These are phyloP conservation scores for Cosmopolites sordidus DNA, from an alignment of 2,888 invertebrate genomes.

Conservation along the genomic window DNA sequence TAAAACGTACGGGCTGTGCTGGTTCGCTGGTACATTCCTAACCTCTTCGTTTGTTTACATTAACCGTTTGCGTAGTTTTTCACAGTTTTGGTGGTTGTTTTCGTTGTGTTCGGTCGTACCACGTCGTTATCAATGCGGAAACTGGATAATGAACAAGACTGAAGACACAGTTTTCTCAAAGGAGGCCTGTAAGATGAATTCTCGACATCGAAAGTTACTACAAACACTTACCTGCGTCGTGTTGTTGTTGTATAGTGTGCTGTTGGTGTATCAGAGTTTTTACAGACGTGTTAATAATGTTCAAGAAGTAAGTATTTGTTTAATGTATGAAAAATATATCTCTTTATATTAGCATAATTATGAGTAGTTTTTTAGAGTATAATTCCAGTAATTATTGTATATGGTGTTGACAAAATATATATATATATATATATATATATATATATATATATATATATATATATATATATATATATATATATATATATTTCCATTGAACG, in stretches of 20 bases:
- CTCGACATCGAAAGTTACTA: conserved; percentile 40
- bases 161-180: conserved; percentile 37
- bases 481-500: no score
- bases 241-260: conserved; percentile 42
- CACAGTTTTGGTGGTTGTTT: conserved; percentile 35
- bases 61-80: conserved; percentile 10
- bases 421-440: no score
- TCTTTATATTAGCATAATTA: no score
- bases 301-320: conserved; percentile 3
- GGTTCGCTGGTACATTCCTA: conserved; percentile 3
- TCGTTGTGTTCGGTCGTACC: conserved; percentile 10
- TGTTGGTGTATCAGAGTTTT: conserved; percentile 45
- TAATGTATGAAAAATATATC: no score
- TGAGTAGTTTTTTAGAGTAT: no score
- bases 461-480: no score
- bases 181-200: conserved; percentile 40
- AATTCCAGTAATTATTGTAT: no score
- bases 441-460: no score
- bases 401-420: no score
- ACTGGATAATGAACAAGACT: conserved; percentile 35
- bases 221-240: conserved; percentile 43
- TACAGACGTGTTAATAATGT: conserved; percentile 35
- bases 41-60: conserved; percentile 25
- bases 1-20: background rate
- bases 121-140: conserved; percentile 8